These are phyloP conservation scores for Protosalanx chinensis DNA, from an alignment of 2,797 vertebrate genomes.

Conservation along the genomic window DNA sequence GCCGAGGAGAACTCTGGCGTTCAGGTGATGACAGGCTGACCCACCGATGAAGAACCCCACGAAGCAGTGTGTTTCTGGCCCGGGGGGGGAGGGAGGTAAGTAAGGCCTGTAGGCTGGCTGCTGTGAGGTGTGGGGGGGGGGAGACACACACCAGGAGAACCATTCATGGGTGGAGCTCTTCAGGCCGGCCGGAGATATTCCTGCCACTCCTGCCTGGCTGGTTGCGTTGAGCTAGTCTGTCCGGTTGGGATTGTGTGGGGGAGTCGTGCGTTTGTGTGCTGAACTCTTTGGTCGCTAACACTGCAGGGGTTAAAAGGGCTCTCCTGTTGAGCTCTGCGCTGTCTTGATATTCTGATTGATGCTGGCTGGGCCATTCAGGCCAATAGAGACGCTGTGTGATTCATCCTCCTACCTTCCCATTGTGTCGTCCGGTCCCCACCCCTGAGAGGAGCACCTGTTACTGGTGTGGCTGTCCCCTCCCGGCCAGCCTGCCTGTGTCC, in stretches of 20 bases:
- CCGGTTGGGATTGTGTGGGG: too few species aligned
- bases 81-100: slow-evolving; percentile 32
- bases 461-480: slow-evolving; percentile 7
- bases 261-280: too few species aligned
- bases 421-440: background rate
- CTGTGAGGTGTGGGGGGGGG: too few species aligned
- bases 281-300: too few species aligned
- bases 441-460: background rate
- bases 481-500: slow-evolving; percentile 25
- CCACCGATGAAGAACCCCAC: slow-evolving; percentile 44
- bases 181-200: background rate
- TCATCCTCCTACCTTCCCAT: background rate
- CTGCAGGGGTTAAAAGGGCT: too few species aligned
- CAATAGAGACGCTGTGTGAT: too few species aligned
- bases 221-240: too few species aligned
- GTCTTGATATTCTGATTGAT: too few species aligned
- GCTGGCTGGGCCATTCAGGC: too few species aligned
- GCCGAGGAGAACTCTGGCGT: slow-evolving; percentile 1
- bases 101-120: slow-evolving; percentile 30
- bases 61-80: slow-evolving; percentile 43
- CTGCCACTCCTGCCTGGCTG: background rate
- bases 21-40: slow-evolving; percentile 27
- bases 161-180: too few species aligned
- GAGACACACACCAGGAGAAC: background rate
- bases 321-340: too few species aligned